Evolutionary conservation across 2,888 invertebrate species (phyloP).

Genomic region (Salpingus planirostris): DNA sequence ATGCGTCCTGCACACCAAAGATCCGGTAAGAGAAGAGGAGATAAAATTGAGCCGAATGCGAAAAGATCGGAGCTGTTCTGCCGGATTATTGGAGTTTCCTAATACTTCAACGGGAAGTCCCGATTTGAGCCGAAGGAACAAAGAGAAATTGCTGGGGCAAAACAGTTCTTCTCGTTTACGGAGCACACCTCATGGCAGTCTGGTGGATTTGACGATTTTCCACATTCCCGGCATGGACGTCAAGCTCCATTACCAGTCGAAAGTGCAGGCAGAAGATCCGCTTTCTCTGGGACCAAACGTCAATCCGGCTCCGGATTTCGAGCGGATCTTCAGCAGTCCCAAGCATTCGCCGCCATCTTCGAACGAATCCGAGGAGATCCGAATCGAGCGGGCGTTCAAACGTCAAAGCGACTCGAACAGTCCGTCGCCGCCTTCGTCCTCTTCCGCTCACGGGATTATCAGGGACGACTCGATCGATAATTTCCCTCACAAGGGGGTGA

Average conservation of each 20-base stretch:
- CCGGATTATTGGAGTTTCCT: conserved; percentile 37
- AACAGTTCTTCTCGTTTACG: conserved; percentile 33
- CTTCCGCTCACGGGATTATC: conserved; percentile 38
- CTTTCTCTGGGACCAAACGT: no score
- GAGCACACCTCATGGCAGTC: conserved; percentile 38
- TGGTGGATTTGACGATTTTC: conserved; percentile 76
- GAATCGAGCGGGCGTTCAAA: conserved; percentile 39
- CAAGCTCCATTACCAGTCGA: conserved; percentile 40
- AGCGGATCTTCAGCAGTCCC: conserved; percentile 25
- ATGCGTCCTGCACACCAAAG: conserved; percentile 92
- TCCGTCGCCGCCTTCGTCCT: conserved; percentile 14
- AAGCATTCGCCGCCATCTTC: conserved; percentile 8
- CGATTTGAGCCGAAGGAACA: conserved; percentile 37
- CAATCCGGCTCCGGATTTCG: conserved; percentile 22
- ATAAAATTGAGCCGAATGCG: conserved; percentile 57
- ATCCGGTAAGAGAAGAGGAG: conserved; percentile 59
- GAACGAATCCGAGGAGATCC: conserved; percentile 31
- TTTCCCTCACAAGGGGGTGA: no score
- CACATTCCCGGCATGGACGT: conserved; percentile 87
- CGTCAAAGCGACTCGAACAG: conserved; percentile 28
- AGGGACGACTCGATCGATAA: no score
- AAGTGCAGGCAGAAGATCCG: conserved; percentile 26
- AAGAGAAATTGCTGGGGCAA: conserved; percentile 32
- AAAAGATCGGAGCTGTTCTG: conserved; percentile 53
- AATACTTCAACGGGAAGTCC: conserved; percentile 35